These are phyloP conservation scores for Malaclemys terrapin DNA, from an alignment of 2,113 vertebrate species.

Conservation along the genomic window DNA sequence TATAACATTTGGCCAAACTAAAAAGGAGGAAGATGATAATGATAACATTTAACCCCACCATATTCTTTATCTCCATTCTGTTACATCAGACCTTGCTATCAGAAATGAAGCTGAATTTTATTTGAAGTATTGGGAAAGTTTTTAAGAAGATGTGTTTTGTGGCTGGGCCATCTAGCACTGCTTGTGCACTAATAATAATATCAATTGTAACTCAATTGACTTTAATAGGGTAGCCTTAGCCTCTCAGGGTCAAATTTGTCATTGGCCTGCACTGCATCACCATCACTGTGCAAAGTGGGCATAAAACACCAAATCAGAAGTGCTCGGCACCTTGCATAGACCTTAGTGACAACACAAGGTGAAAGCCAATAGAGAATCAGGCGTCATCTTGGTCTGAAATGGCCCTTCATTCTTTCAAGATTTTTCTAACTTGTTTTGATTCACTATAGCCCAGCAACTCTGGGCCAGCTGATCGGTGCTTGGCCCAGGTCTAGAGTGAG, in stretches of 20 bases:
- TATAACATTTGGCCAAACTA: neutral
- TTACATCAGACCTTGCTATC: neutral
- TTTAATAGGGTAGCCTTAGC: neutral
- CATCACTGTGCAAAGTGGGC: constrained; percentile 49
- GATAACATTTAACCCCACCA: neutral
- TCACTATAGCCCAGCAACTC: neutral
- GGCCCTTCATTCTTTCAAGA: neutral
- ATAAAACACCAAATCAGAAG: neutral
- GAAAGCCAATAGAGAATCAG: neutral
- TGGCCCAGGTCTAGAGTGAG: neutral
- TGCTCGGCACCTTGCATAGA: neutral
- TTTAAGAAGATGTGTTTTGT: neutral
- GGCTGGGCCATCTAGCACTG: neutral
- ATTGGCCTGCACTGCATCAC: constrained; percentile 40
- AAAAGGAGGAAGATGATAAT: neutral
- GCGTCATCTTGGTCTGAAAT: neutral
- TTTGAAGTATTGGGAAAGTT: neutral
- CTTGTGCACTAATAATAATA: neutral
- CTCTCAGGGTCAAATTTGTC: neutral
- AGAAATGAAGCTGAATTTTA: constrained; percentile 12
- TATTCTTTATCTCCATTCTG: neutral
- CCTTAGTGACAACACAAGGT: neutral
- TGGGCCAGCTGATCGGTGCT: neutral
- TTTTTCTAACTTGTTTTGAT: neutral
- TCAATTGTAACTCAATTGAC: neutral